Conservation (phyloP, 1,140 invertebrate species). For the Polypedilum pembai region DNA sequence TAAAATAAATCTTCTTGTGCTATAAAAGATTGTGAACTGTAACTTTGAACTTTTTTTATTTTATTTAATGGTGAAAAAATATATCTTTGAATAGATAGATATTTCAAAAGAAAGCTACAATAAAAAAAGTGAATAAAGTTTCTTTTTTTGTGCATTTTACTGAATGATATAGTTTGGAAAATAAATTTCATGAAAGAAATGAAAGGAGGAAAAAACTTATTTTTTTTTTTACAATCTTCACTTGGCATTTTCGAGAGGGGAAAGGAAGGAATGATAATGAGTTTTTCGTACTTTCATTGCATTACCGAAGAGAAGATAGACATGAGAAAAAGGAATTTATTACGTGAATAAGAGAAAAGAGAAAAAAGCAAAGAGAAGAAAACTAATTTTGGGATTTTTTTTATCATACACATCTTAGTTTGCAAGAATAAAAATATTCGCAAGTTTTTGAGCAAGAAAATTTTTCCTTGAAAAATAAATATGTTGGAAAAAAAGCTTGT, state of each 20-base stretch:
- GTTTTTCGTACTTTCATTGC: constrained; percentile 22
- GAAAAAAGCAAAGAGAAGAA: not conserved
- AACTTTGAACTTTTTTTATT: not conserved
- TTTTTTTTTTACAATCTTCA: not conserved
- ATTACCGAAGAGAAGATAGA: not conserved
- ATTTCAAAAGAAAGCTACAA: too few relatives aligned
- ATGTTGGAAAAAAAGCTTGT: too few relatives aligned
- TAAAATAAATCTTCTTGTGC: not conserved
- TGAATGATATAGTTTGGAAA: too few relatives aligned
- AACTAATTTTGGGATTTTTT: not conserved
- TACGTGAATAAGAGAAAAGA: not conserved
- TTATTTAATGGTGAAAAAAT: too few relatives aligned
- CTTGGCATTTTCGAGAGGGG: not conserved
- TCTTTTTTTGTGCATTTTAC: too few relatives aligned
- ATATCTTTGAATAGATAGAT: too few relatives aligned
- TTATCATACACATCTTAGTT: not conserved
- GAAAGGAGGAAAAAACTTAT: not conserved
- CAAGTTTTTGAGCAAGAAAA: too few relatives aligned
- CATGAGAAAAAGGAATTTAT: not conserved
- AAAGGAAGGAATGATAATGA: constrained; percentile 23
- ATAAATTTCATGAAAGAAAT: not conserved
- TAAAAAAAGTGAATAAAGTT: too few relatives aligned
- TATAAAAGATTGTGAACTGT: not conserved
- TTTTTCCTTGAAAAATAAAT: too few relatives aligned
- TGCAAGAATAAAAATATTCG: too few relatives aligned